phyloP scores from a whole-genome alignment of 2,113 vertebrate species.

The Microcebus ravelobensis region DNA sequence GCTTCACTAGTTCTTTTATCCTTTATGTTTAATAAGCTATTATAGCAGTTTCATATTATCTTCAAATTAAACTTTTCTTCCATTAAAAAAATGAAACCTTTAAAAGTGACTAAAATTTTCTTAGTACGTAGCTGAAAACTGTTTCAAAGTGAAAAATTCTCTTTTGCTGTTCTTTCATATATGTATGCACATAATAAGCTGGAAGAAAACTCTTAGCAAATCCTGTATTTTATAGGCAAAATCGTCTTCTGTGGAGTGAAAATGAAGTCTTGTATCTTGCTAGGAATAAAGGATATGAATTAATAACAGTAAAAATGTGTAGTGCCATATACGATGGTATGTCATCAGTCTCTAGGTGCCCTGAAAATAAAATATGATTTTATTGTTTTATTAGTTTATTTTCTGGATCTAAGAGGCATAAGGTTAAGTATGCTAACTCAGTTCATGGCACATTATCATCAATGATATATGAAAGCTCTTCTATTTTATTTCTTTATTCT shows the following conservation, averaged over 20 bases:
- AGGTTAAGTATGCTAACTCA: background rate
- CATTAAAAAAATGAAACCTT: conserved; percentile 63
- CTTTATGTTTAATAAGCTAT: conserved; percentile 79
- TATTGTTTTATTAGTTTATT: background rate
- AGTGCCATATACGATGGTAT: background rate
- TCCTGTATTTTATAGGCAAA: background rate
- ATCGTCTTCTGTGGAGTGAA: background rate
- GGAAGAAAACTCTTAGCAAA: background rate
- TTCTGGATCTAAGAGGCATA: background rate
- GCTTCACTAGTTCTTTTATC: conserved; percentile 76
- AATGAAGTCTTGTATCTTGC: background rate
- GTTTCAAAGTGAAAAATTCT: conserved; percentile 33
- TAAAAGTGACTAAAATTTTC: conserved; percentile 66
- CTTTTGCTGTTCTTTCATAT: background rate
- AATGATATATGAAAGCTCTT: background rate
- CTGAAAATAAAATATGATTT: background rate
- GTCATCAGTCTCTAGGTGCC: background rate
- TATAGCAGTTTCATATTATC: conserved; percentile 69
- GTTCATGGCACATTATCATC: background rate
- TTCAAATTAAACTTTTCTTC: conserved; percentile 69
- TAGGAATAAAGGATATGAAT: background rate
- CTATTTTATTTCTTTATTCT: background rate
- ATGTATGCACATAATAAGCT: background rate
- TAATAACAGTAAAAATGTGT: background rate
- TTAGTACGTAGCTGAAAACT: conserved; percentile 24